phyloP scores from a whole-genome alignment of 2,113 vertebrate genomes.

The Notarius quadriscutis region DNA sequence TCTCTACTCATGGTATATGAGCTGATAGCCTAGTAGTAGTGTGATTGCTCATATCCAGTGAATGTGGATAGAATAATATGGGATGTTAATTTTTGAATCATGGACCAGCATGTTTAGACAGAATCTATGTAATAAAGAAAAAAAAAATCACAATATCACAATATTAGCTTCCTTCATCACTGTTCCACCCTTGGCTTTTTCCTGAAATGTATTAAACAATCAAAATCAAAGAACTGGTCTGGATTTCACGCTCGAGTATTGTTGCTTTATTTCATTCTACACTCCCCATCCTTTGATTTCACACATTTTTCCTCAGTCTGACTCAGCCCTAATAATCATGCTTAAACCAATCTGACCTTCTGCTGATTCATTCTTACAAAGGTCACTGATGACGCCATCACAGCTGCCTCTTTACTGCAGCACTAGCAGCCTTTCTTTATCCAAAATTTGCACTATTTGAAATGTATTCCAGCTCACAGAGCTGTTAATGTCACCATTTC shows the following conservation, averaged over 20 bases:
- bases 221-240: neutral
- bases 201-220: neutral
- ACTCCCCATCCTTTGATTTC: neutral
- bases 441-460: neutral
- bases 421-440: neutral
- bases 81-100: neutral
- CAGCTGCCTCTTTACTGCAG: neutral
- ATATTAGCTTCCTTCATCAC: neutral
- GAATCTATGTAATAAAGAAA: neutral
- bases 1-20: no score
- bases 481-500: neutral
- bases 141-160: no score
- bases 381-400: slow-evolving; percentile 8
- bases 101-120: neutral
- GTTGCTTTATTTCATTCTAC: neutral
- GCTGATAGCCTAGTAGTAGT: no score
- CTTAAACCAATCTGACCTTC: neutral
- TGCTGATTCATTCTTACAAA: slow-evolving; percentile 27
- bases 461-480: neutral
- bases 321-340: neutral
- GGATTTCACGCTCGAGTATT: neutral
- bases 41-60: no score
- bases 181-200: neutral
- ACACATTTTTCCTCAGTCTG: neutral
- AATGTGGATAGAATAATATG: no score